Base-by-base conservation (phyloP, 2,888 invertebrate species). In the Trachelus tabidus region DNA sequence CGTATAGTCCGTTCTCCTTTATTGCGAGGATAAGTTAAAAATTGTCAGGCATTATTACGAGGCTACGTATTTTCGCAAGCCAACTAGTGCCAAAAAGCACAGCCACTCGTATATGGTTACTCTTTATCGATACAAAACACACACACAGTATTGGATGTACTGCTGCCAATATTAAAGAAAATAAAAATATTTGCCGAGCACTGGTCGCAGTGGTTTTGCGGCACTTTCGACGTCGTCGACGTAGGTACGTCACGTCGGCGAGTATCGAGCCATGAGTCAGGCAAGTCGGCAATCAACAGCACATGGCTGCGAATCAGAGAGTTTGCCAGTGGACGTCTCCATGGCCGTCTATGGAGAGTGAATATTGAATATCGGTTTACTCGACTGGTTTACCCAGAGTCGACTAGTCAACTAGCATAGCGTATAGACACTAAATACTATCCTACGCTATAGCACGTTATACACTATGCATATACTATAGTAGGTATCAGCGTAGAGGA, bases 171-270 rank as follows among this genome's bases (percentile, higher is more conserved):
- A 56, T 56, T 40, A 76, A 75, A 75, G 79, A 81, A 83, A 86
- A 87, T 86, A 83, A 86, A 87, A 87, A 87, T 87, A 85, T 87
- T 87, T 84, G 85, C 83, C 83, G 81, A 86, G 81, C 82, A 81
- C 77, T 78, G 80, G 81, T 82, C 79, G 80, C 68, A 78, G 23
- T 56, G 23, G 56, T 56, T 15, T 15, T 23, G 56, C 23, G 56
- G 23, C 2, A 56, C 23, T 56, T 23, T 9, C 23, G 56, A 15
- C 71, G 30, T 30, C 71, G 71, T 33, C 31, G 30, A 30, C 71
- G 71, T 33, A 6, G 30, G 6, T 12, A 71, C 31, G 71, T 15
- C 71, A 71, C 31, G 30, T 31, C 11, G 71, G 71, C 71, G 34
- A 12, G 71, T 34, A 71, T 71, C 12, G 71, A 68, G 69, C 69